phyloP scores from a whole-genome alignment of 2,888 invertebrate genomes.

The Liopterus haemorrhoidalis region DNA sequence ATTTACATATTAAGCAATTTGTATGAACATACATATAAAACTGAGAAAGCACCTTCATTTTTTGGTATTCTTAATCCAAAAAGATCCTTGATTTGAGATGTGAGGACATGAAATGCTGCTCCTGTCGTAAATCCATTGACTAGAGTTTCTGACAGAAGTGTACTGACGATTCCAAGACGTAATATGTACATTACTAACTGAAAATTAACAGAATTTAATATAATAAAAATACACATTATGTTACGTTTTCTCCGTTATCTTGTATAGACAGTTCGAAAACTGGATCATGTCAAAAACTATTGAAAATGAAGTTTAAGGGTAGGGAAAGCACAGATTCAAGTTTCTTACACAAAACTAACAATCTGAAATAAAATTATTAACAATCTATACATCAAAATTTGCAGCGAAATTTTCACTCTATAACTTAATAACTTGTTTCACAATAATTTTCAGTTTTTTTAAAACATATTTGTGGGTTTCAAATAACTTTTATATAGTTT shows the following conservation, averaged over 20 bases:
- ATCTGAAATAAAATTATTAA: too few relatives aligned
- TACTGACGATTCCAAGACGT: conserved; percentile 55
- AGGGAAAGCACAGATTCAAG: neutral
- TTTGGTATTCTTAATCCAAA: conserved; percentile 53
- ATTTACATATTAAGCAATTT: neutral
- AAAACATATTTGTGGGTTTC: too few relatives aligned
- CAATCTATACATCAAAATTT: conserved; percentile 9
- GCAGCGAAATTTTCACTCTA: too few relatives aligned
- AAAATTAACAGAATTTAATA: conserved; percentile 43
- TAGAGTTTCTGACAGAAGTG: conserved; percentile 58
- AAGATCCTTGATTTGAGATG: conserved; percentile 61
- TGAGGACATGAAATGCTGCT: conserved; percentile 64
- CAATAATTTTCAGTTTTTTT: too few relatives aligned
- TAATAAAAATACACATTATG: too few relatives aligned
- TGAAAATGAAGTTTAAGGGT: conserved; percentile 2
- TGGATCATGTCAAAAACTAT: neutral
- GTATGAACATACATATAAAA: conserved; percentile 50
- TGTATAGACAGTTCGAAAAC: neutral
- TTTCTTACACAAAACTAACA: too few relatives aligned
- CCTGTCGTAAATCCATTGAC: conserved; percentile 70
- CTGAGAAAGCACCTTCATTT: conserved; percentile 56
- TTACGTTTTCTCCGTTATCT: too few relatives aligned
- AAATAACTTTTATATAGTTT: too few relatives aligned
- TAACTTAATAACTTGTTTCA: too few relatives aligned
- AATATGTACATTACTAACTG: conserved; percentile 60